Evolutionary conservation across 2,888 invertebrate species (phyloP).

Genomic region (Phengaris alcon): DNA sequence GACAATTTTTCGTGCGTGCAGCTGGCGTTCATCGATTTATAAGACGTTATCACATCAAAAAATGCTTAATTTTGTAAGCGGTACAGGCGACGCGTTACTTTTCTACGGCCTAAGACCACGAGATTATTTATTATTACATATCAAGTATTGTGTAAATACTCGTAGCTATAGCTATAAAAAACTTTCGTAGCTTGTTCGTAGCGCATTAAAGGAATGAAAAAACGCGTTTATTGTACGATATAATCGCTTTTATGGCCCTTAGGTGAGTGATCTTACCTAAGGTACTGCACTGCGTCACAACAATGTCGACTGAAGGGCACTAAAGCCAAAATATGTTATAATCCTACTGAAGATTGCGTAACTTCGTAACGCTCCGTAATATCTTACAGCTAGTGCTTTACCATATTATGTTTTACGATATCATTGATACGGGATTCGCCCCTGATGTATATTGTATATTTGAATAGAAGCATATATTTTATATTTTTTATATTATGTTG

Average conservation of each 20-base stretch:
- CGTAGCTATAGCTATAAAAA: not conserved
- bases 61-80: too few species aligned
- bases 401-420: constrained; percentile 4
- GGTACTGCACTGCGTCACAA: constrained; percentile 44
- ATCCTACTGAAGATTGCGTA: constrained; percentile 32
- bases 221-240: constrained; percentile 3
- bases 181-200: not conserved
- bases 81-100: too few species aligned
- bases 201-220: not conserved
- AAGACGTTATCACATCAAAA: too few species aligned
- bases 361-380: constrained; percentile 22
- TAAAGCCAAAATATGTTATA: constrained; percentile 34
- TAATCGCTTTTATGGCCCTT: constrained; percentile 10
- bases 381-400: not conserved
- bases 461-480: not conserved
- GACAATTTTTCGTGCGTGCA: too few species aligned
- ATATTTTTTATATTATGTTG: not conserved
- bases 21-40: too few species aligned
- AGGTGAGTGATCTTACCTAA: constrained; percentile 30
- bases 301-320: constrained; percentile 44
- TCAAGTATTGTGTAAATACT: too few species aligned
- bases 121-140: too few species aligned
- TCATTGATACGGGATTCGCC: not conserved
- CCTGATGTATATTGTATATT: not conserved
- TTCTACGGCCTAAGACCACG: too few species aligned